Evolutionary conservation across 2,888 invertebrate genomes (phyloP), one percentile per base, ranked within the genome.

Genomic region (Mythimna pallens): DNA sequence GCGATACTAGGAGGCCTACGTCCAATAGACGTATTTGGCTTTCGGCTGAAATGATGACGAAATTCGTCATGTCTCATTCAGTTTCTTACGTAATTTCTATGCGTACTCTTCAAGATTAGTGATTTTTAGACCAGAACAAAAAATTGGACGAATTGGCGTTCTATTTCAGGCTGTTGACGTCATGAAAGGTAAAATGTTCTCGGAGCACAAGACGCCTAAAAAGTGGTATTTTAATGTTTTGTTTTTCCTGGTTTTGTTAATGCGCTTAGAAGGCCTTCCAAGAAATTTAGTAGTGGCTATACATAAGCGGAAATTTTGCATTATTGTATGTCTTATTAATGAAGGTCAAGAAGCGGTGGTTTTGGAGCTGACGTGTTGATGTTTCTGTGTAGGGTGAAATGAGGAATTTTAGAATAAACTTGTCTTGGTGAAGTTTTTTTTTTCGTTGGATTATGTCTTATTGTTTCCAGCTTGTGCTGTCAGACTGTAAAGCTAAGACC

Each of bases 161-260:
- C n/a, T 43, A 25, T 47, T 62, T 22, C 10, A 20, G n/a, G 22
- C 54, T 17, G 59, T 0, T 82, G 64, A 70, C 65, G 67, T 81
- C 74, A 80, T 64, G 17, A 50, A 58, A 54, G 63, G 30, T 54
- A 74, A 25, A 71, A 63, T 65, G 40, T 61, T 61, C 65, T 65
- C 20, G 6, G 20, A 52, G 20, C n/a, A 36, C 25, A 36, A 55
- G 43, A 80, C 58, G 65, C 55, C 64, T 70, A 57, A 68, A 80
- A n/a, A 75, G 34, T 47, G 59, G 65, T 76, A 47, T 58, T 54
- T 63, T 58, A 57, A 50, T 63, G 22, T 22, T 22, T 73, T 63
- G 9, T 36, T 76, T 82, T 81, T 81, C 82, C 86, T 84, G 76
- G 67, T 84, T 55, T 58, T 62, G n/a, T 52, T 9, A n/a, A 52